phyloP scores from a whole-genome alignment of 2,888 invertebrate genomes.

The Tipula confusa region DNA sequence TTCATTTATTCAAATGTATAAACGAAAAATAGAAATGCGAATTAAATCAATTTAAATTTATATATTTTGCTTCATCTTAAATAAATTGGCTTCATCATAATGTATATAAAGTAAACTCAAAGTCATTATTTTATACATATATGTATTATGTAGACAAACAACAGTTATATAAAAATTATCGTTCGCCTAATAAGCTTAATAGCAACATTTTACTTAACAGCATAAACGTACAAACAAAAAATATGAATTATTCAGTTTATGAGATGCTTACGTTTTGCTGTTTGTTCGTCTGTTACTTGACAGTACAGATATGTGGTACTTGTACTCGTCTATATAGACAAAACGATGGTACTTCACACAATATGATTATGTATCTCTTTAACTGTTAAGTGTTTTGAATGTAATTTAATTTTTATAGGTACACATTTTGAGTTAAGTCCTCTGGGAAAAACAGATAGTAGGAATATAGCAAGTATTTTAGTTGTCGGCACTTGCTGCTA shows the following conservation, averaged over 20 bases:
- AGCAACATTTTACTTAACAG: neutral
- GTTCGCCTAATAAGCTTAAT: conserved; percentile 14
- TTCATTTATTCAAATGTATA: neutral
- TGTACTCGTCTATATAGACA: too few relatives aligned
- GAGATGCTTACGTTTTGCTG: neutral
- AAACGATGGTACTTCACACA: too few relatives aligned
- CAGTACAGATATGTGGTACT: too few relatives aligned
- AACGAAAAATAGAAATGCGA: neutral
- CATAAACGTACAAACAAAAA: neutral
- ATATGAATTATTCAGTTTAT: neutral
- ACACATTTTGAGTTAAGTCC: too few relatives aligned
- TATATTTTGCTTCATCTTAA: neutral
- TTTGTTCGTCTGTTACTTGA: too few relatives aligned
- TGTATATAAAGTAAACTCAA: neutral
- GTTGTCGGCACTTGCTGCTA: too few relatives aligned
- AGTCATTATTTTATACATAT: neutral
- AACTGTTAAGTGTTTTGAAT: too few relatives aligned
- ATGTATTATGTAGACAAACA: neutral
- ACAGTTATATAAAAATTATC: neutral
- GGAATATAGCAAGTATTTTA: too few relatives aligned
- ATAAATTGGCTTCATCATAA: conserved; percentile 20
- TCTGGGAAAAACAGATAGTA: too few relatives aligned
- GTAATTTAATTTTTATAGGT: too few relatives aligned
- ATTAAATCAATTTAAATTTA: conserved; percentile 20
- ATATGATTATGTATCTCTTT: too few relatives aligned